phyloP scores from a whole-genome alignment of 2,888 invertebrate genomes.

The Gasteruption jaculator region DNA sequence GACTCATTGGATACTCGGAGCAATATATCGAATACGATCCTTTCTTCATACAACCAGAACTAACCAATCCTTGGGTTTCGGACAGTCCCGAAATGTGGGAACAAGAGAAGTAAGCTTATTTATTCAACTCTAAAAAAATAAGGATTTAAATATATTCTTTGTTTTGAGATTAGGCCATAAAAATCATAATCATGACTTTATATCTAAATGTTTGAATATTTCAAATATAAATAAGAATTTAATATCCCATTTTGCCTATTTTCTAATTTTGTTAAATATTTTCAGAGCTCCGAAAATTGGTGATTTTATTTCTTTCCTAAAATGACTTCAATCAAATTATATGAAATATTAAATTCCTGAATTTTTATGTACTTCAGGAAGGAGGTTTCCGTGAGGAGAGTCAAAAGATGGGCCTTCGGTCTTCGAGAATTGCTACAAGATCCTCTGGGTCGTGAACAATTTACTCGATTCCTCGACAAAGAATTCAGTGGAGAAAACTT shows the following conservation, averaged over 20 bases:
- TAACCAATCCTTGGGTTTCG: conserved; percentile 95
- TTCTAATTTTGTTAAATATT: not conserved
- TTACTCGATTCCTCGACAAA: conserved; percentile 92
- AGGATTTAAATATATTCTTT: too few relatives aligned
- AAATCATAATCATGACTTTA: too few relatives aligned
- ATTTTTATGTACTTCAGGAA: conserved; percentile 64
- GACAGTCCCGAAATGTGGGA: conserved; percentile 98
- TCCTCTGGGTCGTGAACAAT: conserved; percentile 93
- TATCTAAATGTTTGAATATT: too few relatives aligned
- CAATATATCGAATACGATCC: conserved; percentile 97
- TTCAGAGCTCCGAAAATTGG: not conserved
- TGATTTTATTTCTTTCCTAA: too few relatives aligned
- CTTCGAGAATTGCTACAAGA: conserved; percentile 92
- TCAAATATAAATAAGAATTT: too few relatives aligned
- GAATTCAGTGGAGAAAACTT: conserved; percentile 99
- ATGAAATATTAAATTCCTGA: too few relatives aligned
- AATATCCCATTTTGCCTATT: not conserved
- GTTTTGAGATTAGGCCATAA: too few relatives aligned
- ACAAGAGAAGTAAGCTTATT: conserved; percentile 84
- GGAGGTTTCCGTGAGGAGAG: conserved; percentile 88
- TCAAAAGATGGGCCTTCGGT: conserved; percentile 96
- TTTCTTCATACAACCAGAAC: conserved; percentile 87
- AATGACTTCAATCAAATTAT: too few relatives aligned
- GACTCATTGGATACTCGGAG: conserved; percentile 86
- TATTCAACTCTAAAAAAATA: too few relatives aligned